Conservation (phyloP, 1,140 invertebrate genomes). For the Trachymyrmex cornetzi region DNA sequence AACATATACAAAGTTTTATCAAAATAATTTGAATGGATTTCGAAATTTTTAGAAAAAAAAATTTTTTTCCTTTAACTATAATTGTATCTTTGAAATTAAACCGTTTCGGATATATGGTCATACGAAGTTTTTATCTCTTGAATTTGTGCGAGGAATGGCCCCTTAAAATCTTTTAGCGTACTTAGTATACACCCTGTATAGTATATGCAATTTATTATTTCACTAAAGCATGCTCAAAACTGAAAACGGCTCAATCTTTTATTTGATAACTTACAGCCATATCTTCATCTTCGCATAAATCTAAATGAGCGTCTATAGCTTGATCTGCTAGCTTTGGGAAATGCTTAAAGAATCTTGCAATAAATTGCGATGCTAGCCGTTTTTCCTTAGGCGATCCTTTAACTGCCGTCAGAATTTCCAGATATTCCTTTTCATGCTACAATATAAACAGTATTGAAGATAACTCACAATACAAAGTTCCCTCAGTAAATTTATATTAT, state of each 20-base stretch:
- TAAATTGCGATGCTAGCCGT: constrained; percentile 97
- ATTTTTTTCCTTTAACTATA: too few relatives aligned
- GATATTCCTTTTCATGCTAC: constrained; percentile 96
- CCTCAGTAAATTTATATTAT: neutral
- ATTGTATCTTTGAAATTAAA: too few relatives aligned
- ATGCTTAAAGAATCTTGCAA: constrained; percentile 97
- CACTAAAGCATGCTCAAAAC: neutral
- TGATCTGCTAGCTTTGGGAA: constrained; percentile 95
- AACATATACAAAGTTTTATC: too few relatives aligned
- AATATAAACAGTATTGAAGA: constrained; percentile 75
- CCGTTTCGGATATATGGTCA: too few relatives aligned
- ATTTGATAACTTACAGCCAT: constrained; percentile 90
- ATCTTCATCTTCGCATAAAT: constrained; percentile 98
- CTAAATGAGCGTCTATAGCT: constrained; percentile 96
- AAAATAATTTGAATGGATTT: too few relatives aligned
- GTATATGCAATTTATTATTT: neutral
- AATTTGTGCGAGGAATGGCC: too few relatives aligned
- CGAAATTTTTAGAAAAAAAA: too few relatives aligned
- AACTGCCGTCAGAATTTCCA: constrained; percentile 94
- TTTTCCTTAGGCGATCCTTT: constrained; percentile 96
- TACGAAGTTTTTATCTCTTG: too few relatives aligned
- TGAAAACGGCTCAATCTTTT: neutral
- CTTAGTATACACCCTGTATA: too few relatives aligned
- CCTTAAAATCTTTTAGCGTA: too few relatives aligned
- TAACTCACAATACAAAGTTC: neutral